Evolutionary conservation across 1,140 invertebrate species (phyloP), one percentile per base, ranked within the genome.

Genomic region (Acromyrmex echinatior): DNA sequence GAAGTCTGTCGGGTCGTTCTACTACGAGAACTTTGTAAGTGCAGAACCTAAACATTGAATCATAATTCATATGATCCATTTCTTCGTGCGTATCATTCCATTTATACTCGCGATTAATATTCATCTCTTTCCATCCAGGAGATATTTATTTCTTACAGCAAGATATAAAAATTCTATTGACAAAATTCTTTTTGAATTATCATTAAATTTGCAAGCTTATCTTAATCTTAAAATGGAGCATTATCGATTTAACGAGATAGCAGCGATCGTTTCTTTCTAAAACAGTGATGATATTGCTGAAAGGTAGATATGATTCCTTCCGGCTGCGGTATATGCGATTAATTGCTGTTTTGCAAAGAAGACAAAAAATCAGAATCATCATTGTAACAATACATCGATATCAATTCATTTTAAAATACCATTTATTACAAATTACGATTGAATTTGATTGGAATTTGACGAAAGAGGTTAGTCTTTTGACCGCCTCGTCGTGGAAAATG

Each of bases 21-120:
- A 98, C 97, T 98, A 98, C 96, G 97, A 98, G 96, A 98, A 98
- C 96, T 98, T 98, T 97, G 97, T 98, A 98, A 98, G 97, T 98
- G 97, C 96, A 94, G 93, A 93, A 87, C 62, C 87, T 90, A 94
- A 93, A 92, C 88, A 93, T 86, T 93, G 91, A 93, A 93, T 93
- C 91, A 92, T 90, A 86, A 56, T 31, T 76, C 21, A 68, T 70
- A 74, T 21, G 28, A 65, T 81, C 51, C 16, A 53, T 53, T 68
- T 80, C n/a, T 31, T 65, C 28, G 53, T 68, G 63, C 66, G 63
- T 65, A 25, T 81, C 58, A 31, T 14, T 14, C 28, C 9, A 21
- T 63, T 65, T 16, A n/a, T 78, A 77, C 21, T 35, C 45, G 49
- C 78, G 56, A 65, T 77, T 25, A 73, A 74, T 31, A 56, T 31